Evolutionary conservation across 2,888 invertebrate genomes (phyloP).

Genomic region (Agrilus cyanescens): DNA sequence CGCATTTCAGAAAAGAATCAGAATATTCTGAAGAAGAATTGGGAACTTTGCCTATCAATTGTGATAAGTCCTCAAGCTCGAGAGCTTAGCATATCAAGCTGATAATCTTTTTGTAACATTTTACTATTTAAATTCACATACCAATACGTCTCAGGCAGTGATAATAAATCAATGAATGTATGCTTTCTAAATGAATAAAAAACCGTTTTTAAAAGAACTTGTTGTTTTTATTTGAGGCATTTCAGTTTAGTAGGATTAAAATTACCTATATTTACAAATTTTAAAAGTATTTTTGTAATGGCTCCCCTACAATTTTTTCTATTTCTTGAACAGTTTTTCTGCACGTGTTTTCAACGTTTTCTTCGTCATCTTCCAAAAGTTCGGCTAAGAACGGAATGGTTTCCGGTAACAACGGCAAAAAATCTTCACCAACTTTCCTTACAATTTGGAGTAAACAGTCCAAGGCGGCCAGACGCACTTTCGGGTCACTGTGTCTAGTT

Average conservation of each 20-base stretch:
- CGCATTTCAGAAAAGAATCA: slow-evolving; percentile 32
- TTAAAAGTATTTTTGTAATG: slow-evolving; percentile 78
- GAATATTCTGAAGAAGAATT: slow-evolving; percentile 33
- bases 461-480: slow-evolving; percentile 62
- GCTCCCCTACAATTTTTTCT: slow-evolving; percentile 80
- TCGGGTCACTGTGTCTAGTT: slow-evolving; percentile 62
- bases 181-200: slow-evolving; percentile 3
- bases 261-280: background rate
- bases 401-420: slow-evolving; percentile 79
- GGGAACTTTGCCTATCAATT: slow-evolving; percentile 19
- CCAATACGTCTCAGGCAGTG: background rate
- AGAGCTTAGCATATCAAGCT: slow-evolving; percentile 1
- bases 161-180: slow-evolving; percentile 1
- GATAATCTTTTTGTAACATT: slow-evolving; percentile 4
- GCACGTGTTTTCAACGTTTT: slow-evolving; percentile 67
- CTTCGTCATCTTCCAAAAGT: slow-evolving; percentile 80
- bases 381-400: slow-evolving; percentile 91
- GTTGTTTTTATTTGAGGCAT: slow-evolving; percentile 1
- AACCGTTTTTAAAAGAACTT: slow-evolving; percentile 4
- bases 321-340: slow-evolving; percentile 72
- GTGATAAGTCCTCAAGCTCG: slow-evolving; percentile 1
- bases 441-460: slow-evolving; percentile 67
- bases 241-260: background rate
- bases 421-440: slow-evolving; percentile 76
- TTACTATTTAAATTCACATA: background rate